Evolutionary conservation across 2,113 vertebrate species (phyloP), one percentile per base, ranked within the genome.

Genomic region (Dinomys branickii): DNA sequence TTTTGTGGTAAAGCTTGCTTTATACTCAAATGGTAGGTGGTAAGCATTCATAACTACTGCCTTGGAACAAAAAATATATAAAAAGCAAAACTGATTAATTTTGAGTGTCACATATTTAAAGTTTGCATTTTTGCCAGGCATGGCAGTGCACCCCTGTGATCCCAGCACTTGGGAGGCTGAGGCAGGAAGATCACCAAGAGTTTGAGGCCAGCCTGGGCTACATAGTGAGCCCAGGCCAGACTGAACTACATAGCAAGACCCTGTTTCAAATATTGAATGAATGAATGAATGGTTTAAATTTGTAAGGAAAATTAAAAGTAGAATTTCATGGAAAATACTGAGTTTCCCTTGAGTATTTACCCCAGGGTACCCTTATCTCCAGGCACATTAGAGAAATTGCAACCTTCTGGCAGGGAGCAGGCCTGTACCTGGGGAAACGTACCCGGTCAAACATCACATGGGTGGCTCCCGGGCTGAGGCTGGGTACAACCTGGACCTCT

Each of bases 31-130:
- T 10, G 6, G 20, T 58, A 33, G 22, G 28, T 38, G 22, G 44
- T 33, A 54, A 71, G 33, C 58, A 52, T 92, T 7, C 4, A 17
- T 87, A 78, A 82, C 67, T 50, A 82, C 5, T 80, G 30, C 33
- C 82, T 91, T 96, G 47, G 96, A 81, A 78, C 82, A 44, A 61
- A 61, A 95, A 87, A 33, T 75, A 35, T 30, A 89, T 84, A 11
- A 67, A 88, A 88, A 85, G 50, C 35, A 83, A 86, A 85, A 41
- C 28, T 7, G 47, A 65, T 67, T 85, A 41, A 58, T 85, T 90
- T 75, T 96, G 19, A 82, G 5, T 20, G 20, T 4, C 41, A 78
- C 73, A 19, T 59, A 54, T 56, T 81, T n/a, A 7, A 71, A 92
- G 58, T 59, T 88, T 75, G 50, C 20, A 44, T 30, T 44, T 90